Percentiles rank a stretch among this genome's conserved stretches.
Evolutionary conservation across 1,140 invertebrate species (phyloP).

Genomic region (Bombus picipes): DNA sequence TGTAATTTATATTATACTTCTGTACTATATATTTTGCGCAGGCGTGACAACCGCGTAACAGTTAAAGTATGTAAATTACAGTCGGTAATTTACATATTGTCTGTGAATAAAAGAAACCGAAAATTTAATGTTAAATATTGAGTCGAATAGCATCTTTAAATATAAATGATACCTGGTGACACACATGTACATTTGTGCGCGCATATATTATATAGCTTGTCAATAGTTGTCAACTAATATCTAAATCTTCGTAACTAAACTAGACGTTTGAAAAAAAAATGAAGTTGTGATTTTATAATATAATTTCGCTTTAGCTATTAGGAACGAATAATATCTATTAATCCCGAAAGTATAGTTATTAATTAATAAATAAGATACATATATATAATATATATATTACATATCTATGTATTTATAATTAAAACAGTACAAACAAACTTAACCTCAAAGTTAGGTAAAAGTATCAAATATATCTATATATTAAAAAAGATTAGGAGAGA

Average conservation of each 20-base stretch:
- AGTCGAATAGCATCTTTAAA: neutral
- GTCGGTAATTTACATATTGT: neutral
- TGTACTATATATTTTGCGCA: neutral
- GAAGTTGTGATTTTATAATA: neutral
- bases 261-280: neutral
- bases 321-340: neutral
- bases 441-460: neutral
- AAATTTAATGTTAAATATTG: neutral
- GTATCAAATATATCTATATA: neutral
- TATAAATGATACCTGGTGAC: neutral
- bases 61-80: neutral
- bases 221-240: neutral
- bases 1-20: neutral
- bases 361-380: neutral
- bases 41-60: neutral
- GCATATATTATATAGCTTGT: neutral
- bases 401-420: too few relatives aligned
- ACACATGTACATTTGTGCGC: too few relatives aligned
- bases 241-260: neutral
- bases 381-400: too few relatives aligned
- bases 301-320: neutral
- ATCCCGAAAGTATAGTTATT: neutral
- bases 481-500: neutral
- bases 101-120: neutral
- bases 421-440: neutral